Evolutionary conservation across 2,888 invertebrate genomes (phyloP).

Genomic region (Chironomus tentans): DNA sequence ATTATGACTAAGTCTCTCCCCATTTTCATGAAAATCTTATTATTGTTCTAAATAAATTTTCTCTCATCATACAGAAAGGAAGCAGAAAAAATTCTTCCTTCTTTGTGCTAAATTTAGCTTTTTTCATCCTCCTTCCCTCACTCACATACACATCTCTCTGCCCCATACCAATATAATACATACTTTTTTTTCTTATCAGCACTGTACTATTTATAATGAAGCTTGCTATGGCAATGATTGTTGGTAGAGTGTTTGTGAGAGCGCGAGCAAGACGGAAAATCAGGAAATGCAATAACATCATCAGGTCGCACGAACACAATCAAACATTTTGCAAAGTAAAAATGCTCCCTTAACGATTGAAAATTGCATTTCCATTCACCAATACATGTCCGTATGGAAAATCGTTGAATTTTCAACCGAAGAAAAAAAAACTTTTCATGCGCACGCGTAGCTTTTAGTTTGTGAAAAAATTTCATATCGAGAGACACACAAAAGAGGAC

Average conservation of each 20-base stretch:
- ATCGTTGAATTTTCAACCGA: slow-evolving; percentile 19
- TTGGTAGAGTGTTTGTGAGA: not conserved
- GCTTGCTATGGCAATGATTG: not conserved
- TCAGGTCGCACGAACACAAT: slow-evolving; percentile 2
- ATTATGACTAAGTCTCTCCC: no score
- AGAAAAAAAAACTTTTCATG: not conserved
- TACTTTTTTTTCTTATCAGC: not conserved
- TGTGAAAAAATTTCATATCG: slow-evolving; percentile 1
- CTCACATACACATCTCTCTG: not conserved
- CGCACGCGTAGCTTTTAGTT: slow-evolving; percentile 17
- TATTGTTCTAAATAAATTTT: no score
- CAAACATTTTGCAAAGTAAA: not conserved
- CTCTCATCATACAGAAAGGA: no score
- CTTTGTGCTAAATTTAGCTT: no score
- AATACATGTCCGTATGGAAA: slow-evolving; percentile 4
- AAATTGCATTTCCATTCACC: slow-evolving; percentile 22
- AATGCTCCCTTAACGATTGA: slow-evolving; percentile 1
- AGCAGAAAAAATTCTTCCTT: no score
- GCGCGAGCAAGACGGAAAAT: slow-evolving; percentile 10
- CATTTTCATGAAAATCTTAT: no score
- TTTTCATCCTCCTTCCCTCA: no score
- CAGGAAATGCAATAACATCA: slow-evolving; percentile 22
- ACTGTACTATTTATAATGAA: not conserved
- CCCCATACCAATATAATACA: not conserved
- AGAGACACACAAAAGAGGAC: not conserved